Conservation (phyloP, 2,797 vertebrate species). For the Pangasius mekongensis region DNA sequence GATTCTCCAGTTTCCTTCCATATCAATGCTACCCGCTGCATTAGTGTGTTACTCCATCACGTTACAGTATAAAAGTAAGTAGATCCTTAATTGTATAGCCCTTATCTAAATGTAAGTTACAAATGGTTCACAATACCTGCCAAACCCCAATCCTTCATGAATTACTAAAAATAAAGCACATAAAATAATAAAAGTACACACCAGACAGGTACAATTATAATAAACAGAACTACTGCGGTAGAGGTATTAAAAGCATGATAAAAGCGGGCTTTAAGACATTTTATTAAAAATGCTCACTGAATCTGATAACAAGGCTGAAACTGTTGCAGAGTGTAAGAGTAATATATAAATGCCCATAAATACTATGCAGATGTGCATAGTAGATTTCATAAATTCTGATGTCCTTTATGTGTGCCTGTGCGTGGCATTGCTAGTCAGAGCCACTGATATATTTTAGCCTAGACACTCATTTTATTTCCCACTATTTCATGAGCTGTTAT, state of each 20-base stretch:
- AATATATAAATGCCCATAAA: background rate
- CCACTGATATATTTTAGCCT: slow-evolving; percentile 72
- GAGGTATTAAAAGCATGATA: background rate
- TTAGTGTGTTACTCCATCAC: background rate
- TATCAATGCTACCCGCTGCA: background rate
- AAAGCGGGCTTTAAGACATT: background rate
- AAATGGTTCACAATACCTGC: background rate
- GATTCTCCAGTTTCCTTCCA: background rate
- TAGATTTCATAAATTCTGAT: background rate
- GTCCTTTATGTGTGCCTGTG: slow-evolving; percentile 10
- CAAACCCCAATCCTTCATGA: background rate
- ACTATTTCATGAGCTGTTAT: slow-evolving; percentile 77
- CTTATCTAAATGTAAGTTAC: background rate
- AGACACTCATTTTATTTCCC: slow-evolving; percentile 48
- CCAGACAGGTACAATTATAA: background rate
- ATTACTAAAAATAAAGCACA: background rate
- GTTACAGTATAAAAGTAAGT: background rate
- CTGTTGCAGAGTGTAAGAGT: background rate
- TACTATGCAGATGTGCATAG: background rate
- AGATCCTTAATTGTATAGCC: background rate
- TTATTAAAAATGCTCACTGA: background rate
- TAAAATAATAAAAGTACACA: background rate
- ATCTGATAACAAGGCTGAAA: background rate
- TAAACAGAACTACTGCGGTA: background rate
- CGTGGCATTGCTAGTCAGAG: slow-evolving; percentile 73